Evolutionary conservation across 2,888 invertebrate species (phyloP).

Genomic region (Plemyria rubiginata): DNA sequence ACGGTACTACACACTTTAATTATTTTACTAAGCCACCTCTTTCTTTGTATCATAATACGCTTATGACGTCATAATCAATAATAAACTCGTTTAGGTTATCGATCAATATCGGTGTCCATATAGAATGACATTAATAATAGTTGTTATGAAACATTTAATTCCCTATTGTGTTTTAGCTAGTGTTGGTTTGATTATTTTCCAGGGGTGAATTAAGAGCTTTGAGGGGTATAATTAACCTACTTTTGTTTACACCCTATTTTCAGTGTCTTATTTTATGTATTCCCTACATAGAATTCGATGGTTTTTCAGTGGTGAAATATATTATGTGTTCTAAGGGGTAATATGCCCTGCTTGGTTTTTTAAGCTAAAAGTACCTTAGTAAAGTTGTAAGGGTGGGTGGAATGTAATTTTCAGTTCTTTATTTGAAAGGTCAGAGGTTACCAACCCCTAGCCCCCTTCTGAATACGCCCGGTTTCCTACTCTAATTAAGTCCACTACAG

Average conservation of each 20-base stretch:
- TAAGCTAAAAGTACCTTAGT: not conserved
- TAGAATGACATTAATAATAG: constrained; percentile 44
- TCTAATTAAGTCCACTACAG: constrained; percentile 84
- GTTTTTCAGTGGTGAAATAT: constrained; percentile 35
- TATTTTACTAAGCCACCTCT: too few relatives aligned
- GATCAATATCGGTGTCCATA: constrained; percentile 39
- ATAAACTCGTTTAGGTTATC: constrained; percentile 32
- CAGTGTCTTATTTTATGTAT: too few relatives aligned
- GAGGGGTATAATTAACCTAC: too few relatives aligned
- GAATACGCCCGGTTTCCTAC: constrained; percentile 52
- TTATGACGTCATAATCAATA: constrained; percentile 27
- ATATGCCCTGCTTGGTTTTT: not conserved
- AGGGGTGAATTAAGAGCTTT: constrained; percentile 14
- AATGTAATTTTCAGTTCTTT: not conserved
- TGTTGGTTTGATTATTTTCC: constrained; percentile 60
- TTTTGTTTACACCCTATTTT: too few relatives aligned
- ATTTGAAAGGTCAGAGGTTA: not conserved
- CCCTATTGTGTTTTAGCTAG: constrained; percentile 56
- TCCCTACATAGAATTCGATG: constrained; percentile 57
- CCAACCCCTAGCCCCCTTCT: constrained; percentile 15
- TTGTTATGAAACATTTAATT: constrained; percentile 60
- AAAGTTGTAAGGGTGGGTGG: not conserved
- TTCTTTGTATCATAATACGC: not conserved
- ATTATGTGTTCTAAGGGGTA: constrained; percentile 2
- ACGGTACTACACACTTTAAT: too few relatives aligned